Base-by-base conservation (phyloP, 2,113 vertebrate species). In the Bos indicus region DNA sequence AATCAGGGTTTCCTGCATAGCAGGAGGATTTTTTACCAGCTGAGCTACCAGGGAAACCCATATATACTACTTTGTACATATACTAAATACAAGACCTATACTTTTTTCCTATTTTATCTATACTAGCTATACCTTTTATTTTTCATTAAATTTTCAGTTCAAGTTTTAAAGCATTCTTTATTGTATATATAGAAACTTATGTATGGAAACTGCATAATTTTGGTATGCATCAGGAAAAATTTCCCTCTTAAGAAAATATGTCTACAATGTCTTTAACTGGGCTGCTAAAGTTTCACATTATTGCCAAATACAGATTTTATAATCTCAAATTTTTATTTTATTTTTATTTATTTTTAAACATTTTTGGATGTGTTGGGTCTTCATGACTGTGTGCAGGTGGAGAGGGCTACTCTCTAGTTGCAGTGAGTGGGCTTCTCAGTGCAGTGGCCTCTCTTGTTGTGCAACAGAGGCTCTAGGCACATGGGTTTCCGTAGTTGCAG, bases 91-190 rank as follows among this genome's bases (percentile, higher is more conserved):
- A 90, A 96, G 26, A 91, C 12, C 10, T 1, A 28, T 36, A 40
- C 9, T 4, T 56, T 91, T 91, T 74, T 36, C 36, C 10, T 12
- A 60, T 15, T 94, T 74, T 83, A 94, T 40, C 6, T 64, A 85
- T 64, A 88, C 88, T 51, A 57, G 17, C 26, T 88, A 62, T 16
- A 60, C 6, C 81, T 60, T 94, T 78, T 90, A 94, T 54, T 89
- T 94, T 94, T 91, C 40, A 88, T 48, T 71, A 94, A 56, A 87
- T 54, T 85, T 95, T 94, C 80, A 90, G 23, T 82, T 97, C 97
- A 95, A 62, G 40, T 96, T 94, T 17, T 96, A 62, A 95, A 88
- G 46, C 52, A 91, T 91, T 95, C 57, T 84, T 88, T 92, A 84
- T 23, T 52, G 30, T n/a, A 92, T 60, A 94, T 14, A 60, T 1